Evolutionary conservation across 2,888 invertebrate genomes (phyloP).

Genomic region (Eristalis arbustorum): DNA sequence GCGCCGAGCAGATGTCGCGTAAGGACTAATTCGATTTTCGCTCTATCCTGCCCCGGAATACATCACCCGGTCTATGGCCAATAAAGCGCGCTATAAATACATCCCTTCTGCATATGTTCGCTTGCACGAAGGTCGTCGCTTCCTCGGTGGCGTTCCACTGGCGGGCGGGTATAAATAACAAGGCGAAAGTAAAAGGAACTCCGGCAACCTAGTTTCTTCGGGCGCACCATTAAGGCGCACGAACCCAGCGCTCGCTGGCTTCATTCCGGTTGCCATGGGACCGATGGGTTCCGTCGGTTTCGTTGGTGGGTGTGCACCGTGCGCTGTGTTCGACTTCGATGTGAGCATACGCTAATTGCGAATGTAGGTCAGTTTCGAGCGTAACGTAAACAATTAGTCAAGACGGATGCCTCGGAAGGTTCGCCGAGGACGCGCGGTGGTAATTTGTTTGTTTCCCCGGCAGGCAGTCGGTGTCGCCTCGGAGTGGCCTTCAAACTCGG

Average conservation of each 20-base stretch:
- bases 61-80: constrained; percentile 24
- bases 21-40: constrained; percentile 67
- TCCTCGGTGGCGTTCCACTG: constrained; percentile 4
- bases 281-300: constrained; percentile 3
- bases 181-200: constrained; percentile 57
- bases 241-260: constrained; percentile 25
- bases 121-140: constrained; percentile 59
- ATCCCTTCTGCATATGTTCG: constrained; percentile 47
- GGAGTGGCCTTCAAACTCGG: not conserved
- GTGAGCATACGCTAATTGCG: constrained; percentile 52
- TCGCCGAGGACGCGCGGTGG: constrained; percentile 13
- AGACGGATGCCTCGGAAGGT: constrained; percentile 12
- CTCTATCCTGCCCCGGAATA: constrained; percentile 53
- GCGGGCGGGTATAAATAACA: constrained; percentile 51
- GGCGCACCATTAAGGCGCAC: constrained; percentile 63
- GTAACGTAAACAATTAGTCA: constrained; percentile 53
- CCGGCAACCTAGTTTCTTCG: constrained; percentile 60
- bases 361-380: constrained; percentile 65
- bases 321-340: not conserved
- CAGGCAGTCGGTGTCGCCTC: not conserved
- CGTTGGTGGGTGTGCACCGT: constrained; percentile 25
- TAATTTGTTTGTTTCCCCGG: constrained; percentile 26
- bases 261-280: constrained; percentile 57
- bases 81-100: constrained; percentile 62
- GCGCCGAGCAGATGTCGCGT: constrained; percentile 65